phyloP scores from a whole-genome alignment of 2,113 vertebrate genomes.

The Ovibos moschatus region DNA sequence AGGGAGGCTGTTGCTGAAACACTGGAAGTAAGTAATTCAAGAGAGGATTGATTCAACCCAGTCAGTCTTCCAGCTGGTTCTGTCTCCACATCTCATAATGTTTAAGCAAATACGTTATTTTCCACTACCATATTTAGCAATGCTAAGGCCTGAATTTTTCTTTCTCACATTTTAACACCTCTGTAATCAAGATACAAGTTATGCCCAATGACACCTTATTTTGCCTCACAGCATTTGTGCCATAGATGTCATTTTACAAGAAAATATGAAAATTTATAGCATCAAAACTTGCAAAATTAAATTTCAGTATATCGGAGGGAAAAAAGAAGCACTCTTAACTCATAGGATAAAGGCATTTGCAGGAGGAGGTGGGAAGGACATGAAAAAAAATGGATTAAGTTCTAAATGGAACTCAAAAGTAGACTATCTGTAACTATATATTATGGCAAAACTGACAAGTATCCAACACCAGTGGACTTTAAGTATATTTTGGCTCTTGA shows the following conservation, averaged over 20 bases:
- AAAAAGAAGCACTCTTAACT: background rate
- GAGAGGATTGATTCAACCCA: background rate
- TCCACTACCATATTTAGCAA: background rate
- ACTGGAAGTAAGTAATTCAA: background rate
- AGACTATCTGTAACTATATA: background rate
- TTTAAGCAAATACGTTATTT: background rate
- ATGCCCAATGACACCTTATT: background rate
- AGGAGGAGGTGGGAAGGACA: background rate
- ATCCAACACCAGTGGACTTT: background rate
- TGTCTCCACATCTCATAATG: background rate
- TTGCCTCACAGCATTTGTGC: background rate
- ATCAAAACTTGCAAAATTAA: slow-evolving; percentile 13
- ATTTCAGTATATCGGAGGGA: background rate
- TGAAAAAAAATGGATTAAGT: background rate
- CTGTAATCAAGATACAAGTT: background rate
- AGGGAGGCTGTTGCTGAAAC: background rate
- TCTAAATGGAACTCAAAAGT: background rate
- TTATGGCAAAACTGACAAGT: background rate
- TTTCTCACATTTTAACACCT: background rate
- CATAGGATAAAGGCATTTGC: background rate
- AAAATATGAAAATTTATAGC: slow-evolving; percentile 6
- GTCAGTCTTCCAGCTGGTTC: background rate
- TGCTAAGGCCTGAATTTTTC: background rate
- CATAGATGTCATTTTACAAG: background rate
- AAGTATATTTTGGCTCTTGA: background rate